These are phyloP conservation scores for Stictonetta naevosa DNA, from an alignment of 2,113 vertebrate species.

Conservation along the genomic window DNA sequence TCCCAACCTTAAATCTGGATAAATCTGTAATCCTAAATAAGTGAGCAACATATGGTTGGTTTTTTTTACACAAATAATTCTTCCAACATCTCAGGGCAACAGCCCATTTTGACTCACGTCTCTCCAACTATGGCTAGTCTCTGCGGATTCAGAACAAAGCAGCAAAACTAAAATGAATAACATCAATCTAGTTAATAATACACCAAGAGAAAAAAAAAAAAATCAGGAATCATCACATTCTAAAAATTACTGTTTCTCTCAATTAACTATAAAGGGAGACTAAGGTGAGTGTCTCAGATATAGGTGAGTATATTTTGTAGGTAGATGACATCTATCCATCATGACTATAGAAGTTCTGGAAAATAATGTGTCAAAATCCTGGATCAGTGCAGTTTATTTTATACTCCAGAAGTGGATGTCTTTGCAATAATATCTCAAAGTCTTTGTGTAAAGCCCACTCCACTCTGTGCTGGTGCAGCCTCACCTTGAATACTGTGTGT, in stretches of 20 bases:
- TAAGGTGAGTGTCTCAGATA: not conserved
- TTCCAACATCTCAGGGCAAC: not conserved
- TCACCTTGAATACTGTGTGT: too few relatives aligned
- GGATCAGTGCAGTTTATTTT: not conserved
- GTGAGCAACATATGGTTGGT: not conserved
- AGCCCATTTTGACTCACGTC: not conserved
- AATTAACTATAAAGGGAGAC: not conserved
- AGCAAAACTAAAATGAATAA: fast-evolving
- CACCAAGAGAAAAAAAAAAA: not conserved
- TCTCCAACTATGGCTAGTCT: not conserved
- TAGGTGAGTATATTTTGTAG: not conserved
- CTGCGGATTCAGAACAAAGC: not conserved
- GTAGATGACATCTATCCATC: not conserved
- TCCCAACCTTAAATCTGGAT: not conserved
- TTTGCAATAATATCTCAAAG: not conserved
- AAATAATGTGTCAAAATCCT: not conserved
- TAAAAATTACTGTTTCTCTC: not conserved
- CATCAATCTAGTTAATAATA: not conserved
- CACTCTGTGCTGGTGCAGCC: too few relatives aligned
- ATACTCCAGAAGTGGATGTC: not conserved
- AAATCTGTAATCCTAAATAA: not conserved
- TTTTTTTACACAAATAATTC: not conserved
- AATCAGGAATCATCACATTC: not conserved
- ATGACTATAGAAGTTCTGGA: not conserved
- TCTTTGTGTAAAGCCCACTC: not conserved